Evolutionary conservation across 2,113 vertebrate genomes (phyloP), one percentile per base, ranked within the genome.

Genomic region (Fulica atra): DNA sequence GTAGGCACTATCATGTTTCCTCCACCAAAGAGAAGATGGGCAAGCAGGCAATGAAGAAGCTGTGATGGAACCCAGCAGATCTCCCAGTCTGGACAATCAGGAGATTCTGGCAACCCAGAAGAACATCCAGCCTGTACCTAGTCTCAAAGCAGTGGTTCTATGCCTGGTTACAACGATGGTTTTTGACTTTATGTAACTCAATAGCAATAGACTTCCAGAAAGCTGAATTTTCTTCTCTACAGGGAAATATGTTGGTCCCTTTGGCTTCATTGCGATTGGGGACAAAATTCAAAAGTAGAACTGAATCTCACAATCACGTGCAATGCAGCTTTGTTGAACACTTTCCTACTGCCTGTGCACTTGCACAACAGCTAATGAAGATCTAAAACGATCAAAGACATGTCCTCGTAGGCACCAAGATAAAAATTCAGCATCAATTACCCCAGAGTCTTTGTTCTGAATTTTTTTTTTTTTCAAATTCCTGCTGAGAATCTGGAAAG

Each of bases 401-500:
- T 11, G 23, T 69, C 56, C 68, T 88, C 61, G 31, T 2, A 40
- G 33, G 13, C 61, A 86, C n/a, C 36, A 60, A 73, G 54, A 63
- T 21, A 74, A 92, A 94, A 91, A 66, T 28, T 35, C 21, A 64
- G 25, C n/a, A 29, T 18, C 13, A 64, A 84, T 25, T 72, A 57
- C n/a, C n/a, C 59, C 33, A 29, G 36, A 56, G 77, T 17, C 69
- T 86, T 94, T 83, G 65, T 74, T 81, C 63, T 42, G 63, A 85
- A 7, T n/a, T 46, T 44, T 76, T 73, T 68, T 73, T 76, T 73
- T 68, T 70, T 80, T 61, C 42, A 71, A 84, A 76, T 57, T 88
- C 65, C 20, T 53, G 50, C 36, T 5, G 3, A 92, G 61, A 80
- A 89, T 86, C 59, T 80, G 89, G 77, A 95, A 91, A 91, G 79